Base-by-base conservation (phyloP, 2,888 invertebrate genomes). In the Cactoblastis cactorum region DNA sequence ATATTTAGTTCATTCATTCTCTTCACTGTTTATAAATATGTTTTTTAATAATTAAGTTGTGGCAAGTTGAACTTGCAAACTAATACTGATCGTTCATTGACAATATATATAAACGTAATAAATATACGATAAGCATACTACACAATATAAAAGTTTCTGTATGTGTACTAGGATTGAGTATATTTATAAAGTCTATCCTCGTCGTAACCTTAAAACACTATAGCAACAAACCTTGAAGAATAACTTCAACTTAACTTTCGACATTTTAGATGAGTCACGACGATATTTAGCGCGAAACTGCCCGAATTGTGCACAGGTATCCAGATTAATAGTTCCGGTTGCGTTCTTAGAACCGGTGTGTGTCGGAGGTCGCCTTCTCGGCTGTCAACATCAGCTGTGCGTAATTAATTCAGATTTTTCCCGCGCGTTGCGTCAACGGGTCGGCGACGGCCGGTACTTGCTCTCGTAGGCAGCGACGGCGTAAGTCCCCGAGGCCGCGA, bases 231-330 rank as follows among this genome's bases (percentile, higher is more conserved):
- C 75, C 76, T 80, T 73, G 78, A 65, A 53, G 61, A 71, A 69
- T 74, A 37, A 66, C 67, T 89, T 89, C 82, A 88, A 82, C 78
- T 87, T 89, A 68, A 88, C 88, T 88, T 86, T 89, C 84, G 89
- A 82, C 89, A 88, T 89, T 85, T 84, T 88, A 80, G 68, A 77
- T 89, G 87, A 89, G 67, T 89, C 89, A 89, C 83, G 59, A 61
- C 58, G 67, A 61, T 57, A 58, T 63, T 59, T 61, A 66, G 59
- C 58, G 65, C 63, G 65, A 70, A 68, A 69, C 69, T 69, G 68
- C 67, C 66, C 62, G 63, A 71, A 74, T 66, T 69, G 63, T 68
- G 61, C 59, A 59, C 59, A 63, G 67, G 70, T 78, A 82, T 81
- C 65, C 62, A 67, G 53, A 51, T 57, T 56, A 58, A 63, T 61